phyloP scores from a whole-genome alignment of 2,113 vertebrate species.

The Paradoxurus hermaphroditus region DNA sequence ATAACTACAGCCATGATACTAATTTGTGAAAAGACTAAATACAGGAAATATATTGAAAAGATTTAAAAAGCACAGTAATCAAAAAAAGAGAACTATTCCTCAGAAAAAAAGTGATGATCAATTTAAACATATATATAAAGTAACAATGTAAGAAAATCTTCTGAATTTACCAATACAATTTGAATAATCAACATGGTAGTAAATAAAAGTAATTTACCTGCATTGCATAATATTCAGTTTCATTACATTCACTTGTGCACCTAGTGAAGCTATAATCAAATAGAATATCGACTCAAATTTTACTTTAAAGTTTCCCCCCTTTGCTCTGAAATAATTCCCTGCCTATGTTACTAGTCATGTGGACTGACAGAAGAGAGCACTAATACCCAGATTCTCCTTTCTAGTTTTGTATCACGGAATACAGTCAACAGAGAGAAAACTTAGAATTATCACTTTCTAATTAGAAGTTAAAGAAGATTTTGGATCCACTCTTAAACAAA shows the following conservation, averaged over 20 bases:
- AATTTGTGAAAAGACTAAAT: neutral
- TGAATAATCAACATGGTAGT: neutral
- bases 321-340: neutral
- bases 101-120: neutral
- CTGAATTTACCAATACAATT: neutral
- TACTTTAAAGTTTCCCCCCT: neutral
- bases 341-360: neutral
- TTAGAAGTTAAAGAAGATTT: neutral
- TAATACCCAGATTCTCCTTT: neutral
- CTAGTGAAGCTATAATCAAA: neutral
- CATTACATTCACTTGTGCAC: neutral
- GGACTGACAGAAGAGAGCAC: neutral
- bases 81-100: neutral
- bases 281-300: neutral
- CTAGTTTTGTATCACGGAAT: neutral
- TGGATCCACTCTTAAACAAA: neutral
- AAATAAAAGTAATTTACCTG: neutral
- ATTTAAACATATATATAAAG: neutral
- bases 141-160: neutral
- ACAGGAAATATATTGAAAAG: neutral
- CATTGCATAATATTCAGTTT: neutral
- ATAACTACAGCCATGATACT: conserved; percentile 12
- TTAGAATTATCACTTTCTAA: neutral
- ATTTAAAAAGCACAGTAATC: neutral
- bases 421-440: neutral